phyloP scores from a whole-genome alignment of 2,888 invertebrate species.

The Frankliniella fusca region DNA sequence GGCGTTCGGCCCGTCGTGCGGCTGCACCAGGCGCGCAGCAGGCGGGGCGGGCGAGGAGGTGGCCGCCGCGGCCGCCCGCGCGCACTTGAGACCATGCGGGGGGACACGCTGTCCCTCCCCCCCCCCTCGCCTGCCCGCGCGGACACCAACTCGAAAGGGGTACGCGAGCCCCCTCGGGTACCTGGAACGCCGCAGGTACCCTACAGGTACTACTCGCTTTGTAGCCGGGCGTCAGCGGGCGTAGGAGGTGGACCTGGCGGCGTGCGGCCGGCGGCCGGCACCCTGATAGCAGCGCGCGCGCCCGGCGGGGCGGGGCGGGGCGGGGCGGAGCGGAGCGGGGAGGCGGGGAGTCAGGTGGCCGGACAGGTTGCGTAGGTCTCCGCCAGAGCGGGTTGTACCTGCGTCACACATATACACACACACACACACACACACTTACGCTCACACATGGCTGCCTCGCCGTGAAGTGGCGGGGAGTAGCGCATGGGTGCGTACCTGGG shows the following conservation, averaged over 20 bases:
- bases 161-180: background rate
- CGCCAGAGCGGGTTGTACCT: slow-evolving; percentile 18
- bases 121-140: background rate
- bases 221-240: background rate
- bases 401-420: background rate
- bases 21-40: background rate
- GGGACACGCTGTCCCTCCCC: too few species aligned
- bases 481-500: background rate
- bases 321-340: background rate
- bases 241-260: background rate
- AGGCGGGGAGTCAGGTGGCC: slow-evolving; percentile 15
- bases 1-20: too few species aligned
- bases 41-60: background rate
- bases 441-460: background rate
- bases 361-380: background rate
- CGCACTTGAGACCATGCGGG: too few species aligned
- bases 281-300: background rate
- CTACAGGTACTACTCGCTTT: slow-evolving; percentile 11
- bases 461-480: background rate
- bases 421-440: background rate
- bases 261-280: too few species aligned
- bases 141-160: background rate
- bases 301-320: background rate
- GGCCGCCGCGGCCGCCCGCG: too few species aligned
- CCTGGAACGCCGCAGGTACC: slow-evolving; percentile 3